Percentiles rank a stretch among this genome's conserved stretches.
Evolutionary conservation across 35 echinoderm and acorn worm species (phyloP).

Genomic region (Antedon bifida): DNA sequence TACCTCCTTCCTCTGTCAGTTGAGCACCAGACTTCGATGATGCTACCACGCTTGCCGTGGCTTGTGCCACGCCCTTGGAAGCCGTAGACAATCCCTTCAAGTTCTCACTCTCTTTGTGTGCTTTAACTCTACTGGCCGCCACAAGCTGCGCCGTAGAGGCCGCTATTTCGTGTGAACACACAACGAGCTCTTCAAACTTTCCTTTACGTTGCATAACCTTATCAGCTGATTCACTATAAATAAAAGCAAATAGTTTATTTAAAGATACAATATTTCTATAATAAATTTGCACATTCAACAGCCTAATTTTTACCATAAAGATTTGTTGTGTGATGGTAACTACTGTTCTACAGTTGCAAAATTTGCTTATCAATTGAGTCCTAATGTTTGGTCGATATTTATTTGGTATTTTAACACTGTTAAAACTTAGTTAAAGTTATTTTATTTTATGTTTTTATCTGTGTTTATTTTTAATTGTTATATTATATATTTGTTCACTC

Average conservation of each 20-base stretch:
- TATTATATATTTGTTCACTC: too few relatives aligned
- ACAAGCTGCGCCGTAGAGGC: conserved; percentile 85
- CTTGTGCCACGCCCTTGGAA: conserved; percentile 53
- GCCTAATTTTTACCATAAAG: too few relatives aligned
- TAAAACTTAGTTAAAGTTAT: too few relatives aligned
- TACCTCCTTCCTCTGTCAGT: conserved; percentile 80
- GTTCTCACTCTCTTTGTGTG: conserved; percentile 61
- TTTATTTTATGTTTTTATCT: too few relatives aligned
- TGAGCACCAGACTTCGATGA: conserved; percentile 93
- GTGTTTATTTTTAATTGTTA: too few relatives aligned
- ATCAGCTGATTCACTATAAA: conserved; percentile 27
- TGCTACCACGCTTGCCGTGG: conserved; percentile 70
- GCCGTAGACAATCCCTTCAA: conserved; percentile 50
- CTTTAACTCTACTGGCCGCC: conserved; percentile 72
- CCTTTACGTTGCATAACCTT: conserved; percentile 70
- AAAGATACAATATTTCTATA: too few relatives aligned
- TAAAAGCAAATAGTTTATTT: background rate
- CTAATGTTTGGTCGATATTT: too few relatives aligned
- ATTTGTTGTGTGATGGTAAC: too few relatives aligned
- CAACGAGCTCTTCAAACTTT: conserved; percentile 86
- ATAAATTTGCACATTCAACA: too few relatives aligned
- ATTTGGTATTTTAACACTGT: too few relatives aligned
- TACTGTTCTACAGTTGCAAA: too few relatives aligned
- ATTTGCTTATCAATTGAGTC: too few relatives aligned
- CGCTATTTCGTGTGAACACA: conserved; percentile 90